Evolutionary conservation across 2,888 invertebrate species (phyloP), one percentile per base, ranked within the genome.

Genomic region (Pardosa pseudoannulata): DNA sequence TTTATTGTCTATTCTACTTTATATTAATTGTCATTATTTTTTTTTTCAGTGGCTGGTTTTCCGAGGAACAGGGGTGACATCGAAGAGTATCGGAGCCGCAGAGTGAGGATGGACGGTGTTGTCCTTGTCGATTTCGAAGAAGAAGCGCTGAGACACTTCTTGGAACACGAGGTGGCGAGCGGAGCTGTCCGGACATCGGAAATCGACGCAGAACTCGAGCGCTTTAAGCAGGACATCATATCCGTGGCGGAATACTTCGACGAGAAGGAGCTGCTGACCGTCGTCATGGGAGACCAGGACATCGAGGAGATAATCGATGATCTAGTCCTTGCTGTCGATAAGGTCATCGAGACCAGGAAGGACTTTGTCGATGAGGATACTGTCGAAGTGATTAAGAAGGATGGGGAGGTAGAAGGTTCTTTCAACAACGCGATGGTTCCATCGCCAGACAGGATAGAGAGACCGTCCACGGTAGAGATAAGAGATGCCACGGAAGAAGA

Each of bases 271-370:
- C 50, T 87, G 7, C 67, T 87, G 16, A 85, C 82, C 0, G 82
- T 88, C 0, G 88, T 88, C 29, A 85, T 88, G 79, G 88, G 88
- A 0, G 83, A 85, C n/a, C 88, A 79, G 27, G 83, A 83, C 28
- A 73, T 62, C 16, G 87, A 87, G 13, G 87, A 81, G 27, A 79
- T 82, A 32, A 62, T 82, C 50, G 82, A 82, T 28, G 87, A 87
- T 39, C 78, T 87, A 19, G 67, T 87, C 9, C 41, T 82, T 19
- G 81, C 81, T 5, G 74, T 87, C 3, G 87, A 87, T 23, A 87
- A 71, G 46, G 72, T 87, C 11, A 68, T 87, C n/a, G 87, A 87
- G 28, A 67, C 65, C 1, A 72, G 80, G 27, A 87, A 76, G 29
- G 23, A 72, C 19, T 16, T 76, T 6, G 72, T 75, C 3, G 75